Percentiles rank a stretch among this genome's conserved stretches.
Evolutionary conservation across 1,140 invertebrate genomes (phyloP).

Genomic region (Drosophila tristis): DNA sequence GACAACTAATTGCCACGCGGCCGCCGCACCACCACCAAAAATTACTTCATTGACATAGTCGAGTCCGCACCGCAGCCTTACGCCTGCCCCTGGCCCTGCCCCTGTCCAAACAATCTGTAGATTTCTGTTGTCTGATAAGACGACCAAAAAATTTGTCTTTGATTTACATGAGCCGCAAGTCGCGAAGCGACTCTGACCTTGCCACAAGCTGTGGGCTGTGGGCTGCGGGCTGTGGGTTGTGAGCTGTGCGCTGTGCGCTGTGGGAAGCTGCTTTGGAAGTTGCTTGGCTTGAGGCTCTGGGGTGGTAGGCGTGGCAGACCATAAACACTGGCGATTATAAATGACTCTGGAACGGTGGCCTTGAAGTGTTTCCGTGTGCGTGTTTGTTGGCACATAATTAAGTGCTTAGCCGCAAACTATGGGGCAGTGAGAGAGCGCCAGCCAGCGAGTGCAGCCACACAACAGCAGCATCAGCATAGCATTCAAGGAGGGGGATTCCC

Average conservation of each 20-base stretch:
- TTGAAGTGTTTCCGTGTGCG: background rate
- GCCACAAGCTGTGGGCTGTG: slow-evolving; percentile 1
- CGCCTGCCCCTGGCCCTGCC: no score
- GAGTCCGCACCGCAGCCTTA: no score
- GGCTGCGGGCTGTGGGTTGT: background rate
- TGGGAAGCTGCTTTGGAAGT: no score
- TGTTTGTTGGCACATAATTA: slow-evolving; percentile 51
- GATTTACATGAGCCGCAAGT: slow-evolving; percentile 31
- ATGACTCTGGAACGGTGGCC: slow-evolving; percentile 17
- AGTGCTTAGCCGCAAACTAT: slow-evolving; percentile 32
- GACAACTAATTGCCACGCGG: slow-evolving; percentile 21
- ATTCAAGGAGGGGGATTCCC: no score
- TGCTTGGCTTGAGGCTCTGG: background rate
- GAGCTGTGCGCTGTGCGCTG: no score
- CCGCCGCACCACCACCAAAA: background rate
- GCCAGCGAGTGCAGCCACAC: no score
- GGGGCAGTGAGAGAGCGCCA: background rate
- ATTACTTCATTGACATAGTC: slow-evolving; percentile 14
- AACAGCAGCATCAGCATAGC: no score
- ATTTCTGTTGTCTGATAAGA: slow-evolving; percentile 25
- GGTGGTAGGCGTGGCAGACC: slow-evolving; percentile 13
- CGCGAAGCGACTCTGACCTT: slow-evolving; percentile 12
- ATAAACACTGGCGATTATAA: slow-evolving; percentile 45
- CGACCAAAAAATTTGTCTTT: slow-evolving; percentile 42
- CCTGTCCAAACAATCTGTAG: background rate